Evolutionary conservation across 35 echinoderm and acorn worm genomes (phyloP), one percentile per base, ranked within the genome.

Genomic region (Nesometra sesokonis): DNA sequence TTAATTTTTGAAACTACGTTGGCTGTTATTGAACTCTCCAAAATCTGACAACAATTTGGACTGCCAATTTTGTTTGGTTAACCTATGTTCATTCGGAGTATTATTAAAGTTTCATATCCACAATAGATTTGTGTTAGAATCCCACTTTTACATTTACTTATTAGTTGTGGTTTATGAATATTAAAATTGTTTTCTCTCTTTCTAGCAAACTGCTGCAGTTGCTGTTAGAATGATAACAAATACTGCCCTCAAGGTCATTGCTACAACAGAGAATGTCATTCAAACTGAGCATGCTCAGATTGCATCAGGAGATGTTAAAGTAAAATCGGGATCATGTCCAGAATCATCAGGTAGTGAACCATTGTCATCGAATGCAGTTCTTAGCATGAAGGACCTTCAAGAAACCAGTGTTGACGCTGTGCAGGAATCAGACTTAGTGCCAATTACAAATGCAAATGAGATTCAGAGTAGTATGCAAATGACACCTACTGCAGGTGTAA

Each of bases 161-260:
- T 67, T 67, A n/a, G 13, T 67, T 67, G 13, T 67, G 52, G n/a
- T 67, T 67, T 67, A n/a, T n/a, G n/a, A n/a, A n/a, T n/a, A n/a
- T n/a, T n/a, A n/a, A n/a, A n/a, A n/a, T n/a, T n/a, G n/a, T n/a
- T 67, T 43, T 67, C 23, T 17, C 13, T 80, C 11, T 32, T 27
- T 80, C 13, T 81, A 99, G 96, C 35, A 76, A 36, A 99, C 91
- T 30, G 90, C 90, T 47, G 96, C 96, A 35, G 85, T 89, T 80
- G 96, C 96, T 57, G 96, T 99, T 2, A 77, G 96, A n/a, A 92
- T 99, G 93, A 99, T 99, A 32, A 99, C 96, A 21, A 78, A 93
- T 79, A 99, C 96, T 19, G 96, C 93, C 5, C 93, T 99, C 13
- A 99, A 99, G 82, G 87, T 99, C 30, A 85, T 99, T 27, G 89